Conservation (phyloP, 1,140 invertebrate genomes). For the Drosophila ananassae region DNA sequence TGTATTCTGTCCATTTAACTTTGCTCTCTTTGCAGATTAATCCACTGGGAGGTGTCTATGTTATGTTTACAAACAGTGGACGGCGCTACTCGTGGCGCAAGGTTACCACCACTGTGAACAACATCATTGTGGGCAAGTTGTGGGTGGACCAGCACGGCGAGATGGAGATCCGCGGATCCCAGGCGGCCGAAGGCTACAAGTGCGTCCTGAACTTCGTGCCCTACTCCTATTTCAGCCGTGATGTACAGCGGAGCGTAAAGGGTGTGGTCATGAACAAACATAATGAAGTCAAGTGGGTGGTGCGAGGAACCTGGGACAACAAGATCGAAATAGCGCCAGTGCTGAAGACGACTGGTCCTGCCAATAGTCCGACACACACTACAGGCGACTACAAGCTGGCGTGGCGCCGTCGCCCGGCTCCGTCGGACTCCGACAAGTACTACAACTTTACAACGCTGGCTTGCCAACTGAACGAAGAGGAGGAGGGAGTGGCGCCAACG, state of each 20-base stretch:
- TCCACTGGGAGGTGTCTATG: conserved; percentile 94
- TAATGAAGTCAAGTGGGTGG: conserved; percentile 88
- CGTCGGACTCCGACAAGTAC: conserved; percentile 89
- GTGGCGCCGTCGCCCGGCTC: conserved; percentile 93
- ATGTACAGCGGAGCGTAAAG: conserved; percentile 95
- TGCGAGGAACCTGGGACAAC: conserved; percentile 97
- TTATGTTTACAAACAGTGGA: conserved; percentile 89
- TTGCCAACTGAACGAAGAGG: conserved; percentile 97
- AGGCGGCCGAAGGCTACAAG: conserved; percentile 94
- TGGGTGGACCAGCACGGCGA: conserved; percentile 99
- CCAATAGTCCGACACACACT: conserved; percentile 95
- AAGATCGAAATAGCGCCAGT: conserved; percentile 97
- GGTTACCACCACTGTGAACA: conserved; percentile 98
- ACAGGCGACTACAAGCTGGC: conserved; percentile 92
- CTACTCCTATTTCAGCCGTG: conserved; percentile 98
- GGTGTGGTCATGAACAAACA: conserved; percentile 89
- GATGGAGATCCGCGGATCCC: conserved; percentile 95
- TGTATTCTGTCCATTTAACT: too few species aligned
- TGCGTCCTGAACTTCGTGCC: conserved; percentile 98
- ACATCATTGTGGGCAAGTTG: conserved; percentile 99
- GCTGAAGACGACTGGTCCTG: conserved; percentile 88
- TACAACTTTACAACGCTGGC: conserved; percentile 98
- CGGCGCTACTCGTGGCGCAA: conserved; percentile 99
- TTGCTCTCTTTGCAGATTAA: conserved; percentile 86
- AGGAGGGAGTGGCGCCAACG: conserved; percentile 96